These are phyloP conservation scores for Clamator glandarius DNA, from an alignment of 2,797 vertebrate genomes.

Conservation along the genomic window DNA sequence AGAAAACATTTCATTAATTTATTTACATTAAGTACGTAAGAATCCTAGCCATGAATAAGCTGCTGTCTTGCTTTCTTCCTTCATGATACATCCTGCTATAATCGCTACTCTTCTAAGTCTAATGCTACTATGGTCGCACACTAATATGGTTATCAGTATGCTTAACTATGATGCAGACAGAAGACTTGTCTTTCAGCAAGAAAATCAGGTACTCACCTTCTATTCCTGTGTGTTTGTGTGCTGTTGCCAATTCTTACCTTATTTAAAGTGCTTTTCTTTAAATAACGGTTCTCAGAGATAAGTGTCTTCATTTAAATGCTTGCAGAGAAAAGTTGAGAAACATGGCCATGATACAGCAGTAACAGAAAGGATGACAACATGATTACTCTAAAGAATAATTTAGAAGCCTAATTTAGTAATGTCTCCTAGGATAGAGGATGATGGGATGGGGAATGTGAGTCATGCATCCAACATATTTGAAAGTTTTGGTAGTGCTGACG, in stretches of 20 bases:
- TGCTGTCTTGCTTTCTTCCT: background rate
- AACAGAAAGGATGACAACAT: conserved; percentile 15
- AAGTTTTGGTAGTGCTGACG: background rate
- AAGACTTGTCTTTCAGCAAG: background rate
- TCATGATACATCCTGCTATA: background rate
- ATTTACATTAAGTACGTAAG: background rate
- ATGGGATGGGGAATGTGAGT: background rate
- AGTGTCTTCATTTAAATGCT: background rate
- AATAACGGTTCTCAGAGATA: background rate
- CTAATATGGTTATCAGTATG: background rate
- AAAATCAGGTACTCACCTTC: background rate
- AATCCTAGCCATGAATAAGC: background rate
- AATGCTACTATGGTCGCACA: background rate
- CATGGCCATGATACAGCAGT: background rate
- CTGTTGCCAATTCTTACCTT: background rate
- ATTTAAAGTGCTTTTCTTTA: background rate
- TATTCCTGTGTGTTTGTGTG: background rate
- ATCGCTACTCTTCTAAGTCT: background rate
- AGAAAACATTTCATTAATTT: background rate
- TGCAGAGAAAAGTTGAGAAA: background rate
- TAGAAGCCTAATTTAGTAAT: background rate
- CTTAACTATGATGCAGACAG: background rate
- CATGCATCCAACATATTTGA: background rate
- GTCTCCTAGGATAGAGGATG: background rate
- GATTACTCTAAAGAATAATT: background rate